Conservation (phyloP, 1,140 invertebrate species). For the Bombus cullumanus region DNA sequence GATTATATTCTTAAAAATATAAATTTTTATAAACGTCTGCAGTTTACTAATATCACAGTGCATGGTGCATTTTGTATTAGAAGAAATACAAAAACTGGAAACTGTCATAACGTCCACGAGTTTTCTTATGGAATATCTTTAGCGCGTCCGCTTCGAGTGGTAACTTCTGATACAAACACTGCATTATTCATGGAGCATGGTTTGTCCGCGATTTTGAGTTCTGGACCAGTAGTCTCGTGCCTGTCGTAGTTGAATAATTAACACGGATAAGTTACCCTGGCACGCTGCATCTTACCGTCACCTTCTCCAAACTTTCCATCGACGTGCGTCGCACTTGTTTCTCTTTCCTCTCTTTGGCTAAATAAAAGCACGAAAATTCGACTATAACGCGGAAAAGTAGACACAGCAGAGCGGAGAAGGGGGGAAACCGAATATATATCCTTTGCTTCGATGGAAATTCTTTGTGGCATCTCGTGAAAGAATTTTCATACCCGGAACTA, state of each 20-base stretch:
- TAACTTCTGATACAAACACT: slow-evolving; percentile 66
- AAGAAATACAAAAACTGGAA: background rate
- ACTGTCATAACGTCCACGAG: background rate
- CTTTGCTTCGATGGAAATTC: background rate
- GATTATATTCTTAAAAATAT: too few relatives aligned
- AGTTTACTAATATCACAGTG: background rate
- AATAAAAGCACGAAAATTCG: background rate
- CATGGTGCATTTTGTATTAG: background rate
- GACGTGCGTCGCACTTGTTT: background rate
- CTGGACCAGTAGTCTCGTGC: background rate
- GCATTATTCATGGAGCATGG: slow-evolving; percentile 63
- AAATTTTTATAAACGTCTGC: too few relatives aligned
- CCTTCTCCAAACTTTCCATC: background rate
- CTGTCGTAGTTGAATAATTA: slow-evolving; percentile 23
- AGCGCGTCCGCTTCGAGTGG: slow-evolving; percentile 45
- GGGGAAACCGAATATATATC: background rate
- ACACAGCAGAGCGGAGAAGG: background rate
- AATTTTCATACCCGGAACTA: slow-evolving; percentile 5
- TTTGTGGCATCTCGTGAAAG: background rate
- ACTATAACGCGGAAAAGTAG: background rate
- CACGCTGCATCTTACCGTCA: background rate
- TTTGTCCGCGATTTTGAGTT: slow-evolving; percentile 6
- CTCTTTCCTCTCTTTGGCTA: background rate
- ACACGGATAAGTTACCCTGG: slow-evolving; percentile 5
- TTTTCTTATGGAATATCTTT: slow-evolving; percentile 46